phyloP scores from a whole-genome alignment of 2,888 invertebrate species.

The Stratiomys singularior region DNA sequence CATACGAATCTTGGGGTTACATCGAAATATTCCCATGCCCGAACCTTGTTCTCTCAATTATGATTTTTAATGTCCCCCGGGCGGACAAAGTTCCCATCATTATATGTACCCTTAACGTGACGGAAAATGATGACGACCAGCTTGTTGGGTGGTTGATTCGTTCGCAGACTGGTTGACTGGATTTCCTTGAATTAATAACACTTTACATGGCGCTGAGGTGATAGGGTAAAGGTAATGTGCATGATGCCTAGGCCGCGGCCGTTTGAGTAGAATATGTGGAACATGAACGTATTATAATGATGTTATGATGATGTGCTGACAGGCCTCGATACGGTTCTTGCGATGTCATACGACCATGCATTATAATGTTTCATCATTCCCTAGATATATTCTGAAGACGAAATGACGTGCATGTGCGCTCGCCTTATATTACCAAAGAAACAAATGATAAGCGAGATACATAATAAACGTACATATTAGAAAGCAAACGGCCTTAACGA shows the following conservation, averaged over 20 bases:
- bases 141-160: conserved; percentile 22
- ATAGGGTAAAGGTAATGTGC: background rate
- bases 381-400: background rate
- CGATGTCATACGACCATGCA: background rate
- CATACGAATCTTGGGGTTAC: background rate
- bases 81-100: background rate
- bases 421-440: too few relatives aligned
- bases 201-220: conserved; percentile 2
- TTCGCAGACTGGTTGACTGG: background rate
- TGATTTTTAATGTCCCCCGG: conserved; percentile 26
- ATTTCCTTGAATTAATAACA: conserved; percentile 29
- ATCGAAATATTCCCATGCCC: conserved; percentile 6
- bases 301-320: conserved; percentile 31
- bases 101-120: background rate
- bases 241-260: background rate
- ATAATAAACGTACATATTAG: too few relatives aligned
- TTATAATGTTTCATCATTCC: background rate
- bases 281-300: conserved; percentile 3
- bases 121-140: background rate
- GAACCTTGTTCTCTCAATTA: conserved; percentile 4
- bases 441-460: too few relatives aligned
- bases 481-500: too few relatives aligned
- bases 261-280: background rate
- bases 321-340: background rate
- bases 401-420: background rate